Evolutionary conservation across 2,113 vertebrate genomes (phyloP).

Genomic region (Lophotis ruficrista): DNA sequence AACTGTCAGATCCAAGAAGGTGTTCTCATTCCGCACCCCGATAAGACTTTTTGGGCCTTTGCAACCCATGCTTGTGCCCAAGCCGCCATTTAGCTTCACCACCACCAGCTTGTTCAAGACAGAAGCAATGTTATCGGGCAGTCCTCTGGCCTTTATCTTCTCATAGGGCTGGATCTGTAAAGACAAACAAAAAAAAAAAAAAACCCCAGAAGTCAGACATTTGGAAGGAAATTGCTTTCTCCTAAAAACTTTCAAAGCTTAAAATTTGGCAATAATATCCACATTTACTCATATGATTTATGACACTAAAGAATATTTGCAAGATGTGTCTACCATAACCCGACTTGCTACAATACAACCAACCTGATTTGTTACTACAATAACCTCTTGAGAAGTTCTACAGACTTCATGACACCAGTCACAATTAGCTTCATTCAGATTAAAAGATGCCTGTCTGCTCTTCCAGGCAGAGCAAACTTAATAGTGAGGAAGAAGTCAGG

Average conservation of each 20-base stretch:
- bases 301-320: neutral
- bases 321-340: neutral
- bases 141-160: conserved; percentile 83
- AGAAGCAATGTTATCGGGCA: conserved; percentile 84
- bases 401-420: neutral
- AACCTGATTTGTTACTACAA: neutral
- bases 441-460: neutral
- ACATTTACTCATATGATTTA: neutral
- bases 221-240: neutral
- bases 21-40: conserved; percentile 95
- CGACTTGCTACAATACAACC: neutral
- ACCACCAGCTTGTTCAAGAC: conserved; percentile 92
- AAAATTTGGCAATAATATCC: neutral
- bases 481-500: neutral
- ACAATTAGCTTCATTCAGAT: neutral
- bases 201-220: neutral
- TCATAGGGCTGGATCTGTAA: conserved; percentile 93
- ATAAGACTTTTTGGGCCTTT: conserved; percentile 97
- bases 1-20: conserved; percentile 96
- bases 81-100: conserved; percentile 94
- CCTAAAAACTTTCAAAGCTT: neutral
- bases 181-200: neutral
- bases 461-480: neutral
- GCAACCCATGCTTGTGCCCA: conserved; percentile 98
- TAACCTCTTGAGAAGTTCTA: neutral